A percentile compares a stretch with the other conserved stretches of the same genome.
phyloP scores from a whole-genome alignment of 2,797 vertebrate species.

The Smutsia gigantea region DNA sequence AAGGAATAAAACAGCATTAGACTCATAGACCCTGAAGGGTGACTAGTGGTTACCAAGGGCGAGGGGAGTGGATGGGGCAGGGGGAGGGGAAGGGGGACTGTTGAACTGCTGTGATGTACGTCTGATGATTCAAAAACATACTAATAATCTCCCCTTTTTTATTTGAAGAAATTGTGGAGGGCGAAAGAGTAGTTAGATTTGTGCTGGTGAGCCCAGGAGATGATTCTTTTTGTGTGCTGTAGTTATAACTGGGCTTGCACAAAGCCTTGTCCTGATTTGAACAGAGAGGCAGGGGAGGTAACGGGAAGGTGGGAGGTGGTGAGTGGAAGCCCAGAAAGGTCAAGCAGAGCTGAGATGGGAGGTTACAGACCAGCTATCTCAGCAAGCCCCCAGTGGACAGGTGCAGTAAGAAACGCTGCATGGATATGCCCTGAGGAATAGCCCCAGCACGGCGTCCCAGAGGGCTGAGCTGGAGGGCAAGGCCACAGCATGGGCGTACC shows the following conservation, averaged over 20 bases:
- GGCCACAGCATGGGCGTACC: accelerated
- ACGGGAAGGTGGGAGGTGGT: neutral
- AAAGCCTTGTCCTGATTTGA: neutral
- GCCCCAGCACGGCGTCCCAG: neutral
- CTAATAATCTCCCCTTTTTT: neutral
- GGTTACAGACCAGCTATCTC: neutral
- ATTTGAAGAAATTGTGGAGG: neutral
- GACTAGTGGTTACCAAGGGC: no score
- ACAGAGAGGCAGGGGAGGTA: neutral
- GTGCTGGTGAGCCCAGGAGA: neutral
- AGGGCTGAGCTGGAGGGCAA: accelerated
- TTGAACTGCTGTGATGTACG: no score
- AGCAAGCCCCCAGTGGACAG: neutral
- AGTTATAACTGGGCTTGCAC: neutral
- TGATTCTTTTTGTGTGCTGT: neutral
- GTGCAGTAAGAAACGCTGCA: neutral
- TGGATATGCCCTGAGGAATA: accelerated
- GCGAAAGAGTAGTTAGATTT: neutral
- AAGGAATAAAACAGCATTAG: no score
- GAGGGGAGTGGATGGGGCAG: no score
- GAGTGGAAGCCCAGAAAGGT: neutral
- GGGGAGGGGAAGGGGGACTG: no score
- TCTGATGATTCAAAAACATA: no score
- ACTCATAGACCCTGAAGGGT: no score
- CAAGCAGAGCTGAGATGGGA: neutral